phyloP scores from a whole-genome alignment of 2,797 vertebrate species.

The Limosa lapponica region DNA sequence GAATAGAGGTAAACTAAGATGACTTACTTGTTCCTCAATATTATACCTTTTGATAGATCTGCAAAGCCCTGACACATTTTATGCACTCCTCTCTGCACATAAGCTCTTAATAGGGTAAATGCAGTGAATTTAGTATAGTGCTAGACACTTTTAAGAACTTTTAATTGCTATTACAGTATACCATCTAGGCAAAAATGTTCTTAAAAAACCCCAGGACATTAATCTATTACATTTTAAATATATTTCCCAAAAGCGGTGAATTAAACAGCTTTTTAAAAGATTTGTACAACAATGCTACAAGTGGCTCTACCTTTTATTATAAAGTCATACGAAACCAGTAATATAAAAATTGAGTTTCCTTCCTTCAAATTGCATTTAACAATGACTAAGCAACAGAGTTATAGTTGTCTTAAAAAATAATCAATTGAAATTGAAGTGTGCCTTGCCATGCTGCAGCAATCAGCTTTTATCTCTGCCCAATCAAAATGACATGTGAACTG shows the following conservation, averaged over 20 bases:
- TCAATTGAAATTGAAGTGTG: constrained; percentile 86
- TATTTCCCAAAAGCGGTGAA: background rate
- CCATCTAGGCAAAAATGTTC: background rate
- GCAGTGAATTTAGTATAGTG: background rate
- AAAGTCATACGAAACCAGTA: background rate
- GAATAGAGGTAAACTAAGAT: constrained; percentile 6
- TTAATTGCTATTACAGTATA: background rate
- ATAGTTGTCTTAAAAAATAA: constrained; percentile 83
- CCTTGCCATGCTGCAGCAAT: constrained; percentile 87
- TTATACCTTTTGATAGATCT: constrained; percentile 16
- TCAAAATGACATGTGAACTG: constrained; percentile 91
- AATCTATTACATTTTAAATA: background rate
- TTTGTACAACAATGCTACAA: background rate
- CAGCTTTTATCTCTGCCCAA: constrained; percentile 92
- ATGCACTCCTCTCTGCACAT: background rate
- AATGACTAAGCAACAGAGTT: constrained; percentile 78
- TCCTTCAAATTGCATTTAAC: constrained; percentile 67
- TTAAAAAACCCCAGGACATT: background rate
- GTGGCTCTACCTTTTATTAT: background rate
- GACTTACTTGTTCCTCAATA: background rate
- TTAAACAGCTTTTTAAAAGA: background rate
- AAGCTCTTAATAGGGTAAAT: background rate
- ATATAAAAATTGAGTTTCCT: constrained; percentile 51
- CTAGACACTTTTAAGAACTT: background rate
- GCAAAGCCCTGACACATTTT: background rate